phyloP scores from a whole-genome alignment of 1,140 invertebrate species.

The Thaumatotibia leucotreta region DNA sequence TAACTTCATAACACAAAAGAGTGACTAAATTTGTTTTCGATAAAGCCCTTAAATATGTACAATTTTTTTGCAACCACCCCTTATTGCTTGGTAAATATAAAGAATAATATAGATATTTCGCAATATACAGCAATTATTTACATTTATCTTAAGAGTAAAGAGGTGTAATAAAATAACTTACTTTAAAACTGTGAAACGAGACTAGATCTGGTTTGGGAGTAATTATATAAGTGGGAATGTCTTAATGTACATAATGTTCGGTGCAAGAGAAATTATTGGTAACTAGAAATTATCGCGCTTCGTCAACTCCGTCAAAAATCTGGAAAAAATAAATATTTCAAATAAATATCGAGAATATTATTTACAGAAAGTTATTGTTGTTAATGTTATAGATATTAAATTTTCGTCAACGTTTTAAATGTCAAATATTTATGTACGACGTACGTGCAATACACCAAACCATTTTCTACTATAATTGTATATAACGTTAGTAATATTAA shows the following conservation, averaged over 20 bases:
- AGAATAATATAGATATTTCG: slow-evolving; percentile 19
- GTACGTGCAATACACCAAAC: slow-evolving; percentile 6
- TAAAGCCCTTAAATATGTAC: too few relatives aligned
- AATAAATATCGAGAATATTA: slow-evolving; percentile 22
- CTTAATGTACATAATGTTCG: slow-evolving; percentile 16
- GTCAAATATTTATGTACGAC: background rate
- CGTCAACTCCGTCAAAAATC: slow-evolving; percentile 45
- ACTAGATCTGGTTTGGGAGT: slow-evolving; percentile 66
- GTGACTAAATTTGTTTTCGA: too few relatives aligned
- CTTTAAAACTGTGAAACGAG: slow-evolving; percentile 69
- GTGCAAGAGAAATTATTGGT: slow-evolving; percentile 33
- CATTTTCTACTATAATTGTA: background rate
- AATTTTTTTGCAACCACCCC: background rate
- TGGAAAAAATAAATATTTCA: slow-evolving; percentile 36
- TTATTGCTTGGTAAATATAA: slow-evolving; percentile 15
- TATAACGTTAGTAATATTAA: slow-evolving; percentile 12
- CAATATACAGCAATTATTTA: slow-evolving; percentile 17
- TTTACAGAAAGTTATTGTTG: slow-evolving; percentile 17
- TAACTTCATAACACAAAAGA: too few relatives aligned
- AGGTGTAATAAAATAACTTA: slow-evolving; percentile 50
- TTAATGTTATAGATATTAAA: slow-evolving; percentile 3
- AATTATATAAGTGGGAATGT: slow-evolving; percentile 22
- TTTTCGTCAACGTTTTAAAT: background rate
- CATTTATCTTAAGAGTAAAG: slow-evolving; percentile 16
- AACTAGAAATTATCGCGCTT: slow-evolving; percentile 33